Evolutionary conservation across 2,113 vertebrate species (phyloP), one percentile per base, ranked within the genome.

Genomic region (Aptenodytes patagonicus): DNA sequence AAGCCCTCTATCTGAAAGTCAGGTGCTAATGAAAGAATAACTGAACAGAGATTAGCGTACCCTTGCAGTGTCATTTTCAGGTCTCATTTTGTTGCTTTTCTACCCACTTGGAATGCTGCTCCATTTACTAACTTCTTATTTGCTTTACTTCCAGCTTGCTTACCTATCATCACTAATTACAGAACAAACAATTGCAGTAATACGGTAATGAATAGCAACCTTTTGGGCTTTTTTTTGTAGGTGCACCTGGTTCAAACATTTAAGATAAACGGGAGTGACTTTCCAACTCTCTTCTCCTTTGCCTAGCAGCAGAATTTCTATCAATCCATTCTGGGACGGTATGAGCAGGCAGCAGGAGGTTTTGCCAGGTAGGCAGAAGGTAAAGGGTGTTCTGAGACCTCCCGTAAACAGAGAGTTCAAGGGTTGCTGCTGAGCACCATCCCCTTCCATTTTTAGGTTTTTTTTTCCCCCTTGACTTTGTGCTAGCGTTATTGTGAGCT

Each of bases 231-330:
- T 64, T 42, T 61, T 46, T 38, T 90, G 82, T 96, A 96, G 94
- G 95, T 98, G 96, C 98, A 98, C 98, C 98, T 98, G 98, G 97
- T 94, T 98, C 97, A 98, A 98, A 98, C 97, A 98, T 98, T 96
- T 95, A 91, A 96, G 87, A 94, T 95, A 90, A 97, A 97, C 96
- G 97, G 97, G 98, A 98, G 97, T 97, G 97, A 97, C 98, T 97
- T 96, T 72, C 88, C 72, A 96, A 32, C 95, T 86, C 83, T 95
- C 87, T 47, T 96, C 89, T 96, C 92, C 97, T 97, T 97, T 95
- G 90, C 97, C 97, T 95, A 97, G 97, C 90, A 97, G 97, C 97
- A 97, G 89, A 88, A 94, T 94, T 95, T 97, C 91, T 17, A 51
- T 82, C 83, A 94, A 44, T 96, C 73, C 75, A 2, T 86, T 42